Base-by-base conservation (phyloP, 2,113 vertebrate genomes). In the Columba livia region DNA sequence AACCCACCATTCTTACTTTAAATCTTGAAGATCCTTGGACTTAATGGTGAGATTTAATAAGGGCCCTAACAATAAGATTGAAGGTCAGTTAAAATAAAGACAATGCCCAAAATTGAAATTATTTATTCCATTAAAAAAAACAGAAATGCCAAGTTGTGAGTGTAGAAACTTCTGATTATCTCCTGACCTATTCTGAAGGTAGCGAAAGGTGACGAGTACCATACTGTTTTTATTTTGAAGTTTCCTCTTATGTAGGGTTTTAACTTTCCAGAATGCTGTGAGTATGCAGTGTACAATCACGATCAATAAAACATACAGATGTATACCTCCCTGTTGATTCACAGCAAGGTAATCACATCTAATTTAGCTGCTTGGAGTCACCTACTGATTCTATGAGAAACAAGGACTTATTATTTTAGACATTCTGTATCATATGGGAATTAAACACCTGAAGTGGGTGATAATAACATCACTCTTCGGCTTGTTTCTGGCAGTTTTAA, bases 351-450 rank as follows among this genome's bases (percentile, higher is more conserved):
- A 83, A 85, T 62, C 51, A 77, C 44, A 77, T 57, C 1, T 89
- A 26, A 82, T 85, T 89, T 82, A 90, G 40, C 50, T 94, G 11
- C 36, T 79, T 90, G 50, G 31, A 73, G 21, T 82, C 25, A 79
- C 16, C 48, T 72, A 64, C 32, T 69, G 58, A n/a, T 26, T 75
- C 38, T 50, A 1, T 15, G 64, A 73, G 26, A 84, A 77, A 28
- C 8, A 69, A 60, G 3, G 38, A 38, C 16, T 88, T 60, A 10
- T 64, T 44, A 70, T 47, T 86, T 84, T 57, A 69, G 11, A n/a
- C 38, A 40, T 42, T 65, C 32, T 67, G 38, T 12, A 75, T 70
- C 20, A 24, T 15, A 28, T 2, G 10, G 2, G 32, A 79, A 79
- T n/a, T 36, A 94, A 91, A 61, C 4, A 40, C 21, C 31, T 80